These are phyloP conservation scores for Hyles lineata DNA, from an alignment of 2,888 invertebrate genomes.

Conservation along the genomic window DNA sequence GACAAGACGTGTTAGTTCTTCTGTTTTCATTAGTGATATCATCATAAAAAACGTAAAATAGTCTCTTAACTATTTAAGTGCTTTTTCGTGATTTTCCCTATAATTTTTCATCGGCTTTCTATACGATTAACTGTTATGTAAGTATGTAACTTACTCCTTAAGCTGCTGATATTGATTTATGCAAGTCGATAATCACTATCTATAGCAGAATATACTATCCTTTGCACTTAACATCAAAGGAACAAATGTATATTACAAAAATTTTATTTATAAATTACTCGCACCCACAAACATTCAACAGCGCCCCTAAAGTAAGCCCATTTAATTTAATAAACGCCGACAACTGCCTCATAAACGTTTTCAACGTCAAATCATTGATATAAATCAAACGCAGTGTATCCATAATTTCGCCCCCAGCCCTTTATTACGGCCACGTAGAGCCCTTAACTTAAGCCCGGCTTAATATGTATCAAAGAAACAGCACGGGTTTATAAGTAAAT, in stretches of 20 bases:
- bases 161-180: too few relatives aligned
- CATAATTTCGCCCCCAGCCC: slow-evolving; percentile 17
- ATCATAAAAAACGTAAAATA: too few relatives aligned
- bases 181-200: too few relatives aligned
- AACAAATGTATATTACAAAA: not conserved
- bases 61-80: too few relatives aligned
- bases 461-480: slow-evolving; percentile 40
- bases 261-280: not conserved
- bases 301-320: not conserved
- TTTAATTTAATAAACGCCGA: slow-evolving; percentile 1
- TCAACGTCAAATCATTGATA: not conserved
- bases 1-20: too few relatives aligned
- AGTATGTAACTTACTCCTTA: too few relatives aligned
- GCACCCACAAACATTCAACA: not conserved
- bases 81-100: too few relatives aligned
- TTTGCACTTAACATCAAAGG: too few relatives aligned
- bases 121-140: too few relatives aligned
- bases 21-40: too few relatives aligned
- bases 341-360: not conserved
- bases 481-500: slow-evolving; percentile 44
- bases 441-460: slow-evolving; percentile 9
- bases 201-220: too few relatives aligned
- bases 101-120: too few relatives aligned
- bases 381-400: slow-evolving; percentile 12
- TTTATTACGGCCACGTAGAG: slow-evolving; percentile 26